Evolutionary conservation across 2,797 vertebrate species (phyloP), one percentile per base, ranked within the genome.

Genomic region (Sebastes trivittatus): DNA sequence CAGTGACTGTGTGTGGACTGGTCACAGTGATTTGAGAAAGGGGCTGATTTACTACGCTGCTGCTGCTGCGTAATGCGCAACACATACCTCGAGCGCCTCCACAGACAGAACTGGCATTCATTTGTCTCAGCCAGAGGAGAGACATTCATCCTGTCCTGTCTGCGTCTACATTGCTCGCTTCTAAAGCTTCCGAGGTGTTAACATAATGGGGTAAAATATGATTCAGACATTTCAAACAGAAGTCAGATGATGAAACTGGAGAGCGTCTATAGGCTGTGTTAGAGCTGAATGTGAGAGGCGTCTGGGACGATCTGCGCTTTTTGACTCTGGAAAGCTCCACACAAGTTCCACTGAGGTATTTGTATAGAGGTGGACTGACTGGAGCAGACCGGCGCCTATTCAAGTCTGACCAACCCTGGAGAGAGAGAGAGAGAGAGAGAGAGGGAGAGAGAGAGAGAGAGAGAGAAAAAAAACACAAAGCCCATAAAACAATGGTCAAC

Each of bases 291-390:
- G 38, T 83, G 80, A 80, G 87, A 76, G 84, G 84, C 88, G 92
- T 88, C 93, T 89, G 89, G 89, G 89, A 42, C 38, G 38, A 88
- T 93, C 89, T 92, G 86, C 23, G 80, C 79, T 64, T 83, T 87
- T 80, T 72, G 38, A 69, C 88, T 82, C 86, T 90, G 90, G 89
- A 92, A 88, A 88, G 92, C 91, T 90, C 77, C 90, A 90, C 92
- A 93, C 89, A 92, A 92, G 91, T 94, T 93, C 92, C 91, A 93
- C 91, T 94, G 93, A 93, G 92, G 93, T 94, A 93, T 95, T 94
- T 95, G 91, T 90, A 88, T 82, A 91, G 93, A 92, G 92, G 93
- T 94, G 89, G 92, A 93, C 87, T 92, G 91, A 93, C 87, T 92
- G 91, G 83, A 93, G 93, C 92, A 95, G 94, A 93, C 85, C 93